Evolutionary conservation across 92 coral and sea anemone species (phyloP), one percentile per base, ranked within the genome.

Genomic region (Palythoa caribaeorum): DNA sequence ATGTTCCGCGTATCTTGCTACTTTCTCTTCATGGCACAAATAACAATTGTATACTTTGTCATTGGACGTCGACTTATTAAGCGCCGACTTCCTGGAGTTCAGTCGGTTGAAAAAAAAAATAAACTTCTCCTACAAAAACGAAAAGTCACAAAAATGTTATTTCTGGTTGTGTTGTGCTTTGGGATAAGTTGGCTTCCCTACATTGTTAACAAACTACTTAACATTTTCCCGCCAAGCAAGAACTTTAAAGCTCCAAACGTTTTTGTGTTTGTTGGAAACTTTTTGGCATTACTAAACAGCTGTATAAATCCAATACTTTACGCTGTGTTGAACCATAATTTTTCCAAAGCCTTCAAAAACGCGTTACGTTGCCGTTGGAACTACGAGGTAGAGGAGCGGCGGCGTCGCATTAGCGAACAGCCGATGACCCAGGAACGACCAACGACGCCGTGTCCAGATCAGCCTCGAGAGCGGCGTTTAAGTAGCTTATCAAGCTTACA

Each of bases 141-240:
- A 37, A 94, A 91, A 76, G 88, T 94, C 21, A 89, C 90, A 62
- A 91, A 92, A 84, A 94, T 94, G 98, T 83, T 94, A 44, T 92
- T 94, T 73, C 88, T 92, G 2, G 98, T 94, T 28, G 98, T 94
- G 11, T 76, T 92, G 47, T 51, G 91, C 21, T 94, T 94, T 87
- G 74, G 94, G 17, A 74, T 94, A n/a, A 86, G 91, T 60, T 94
- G 95, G 98, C 87, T 94, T 38, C 98, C 95, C 0, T 94, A 94
- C 83, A 89, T 94, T 3, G 87, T 89, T 69, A 94, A 94, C 90
- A 94, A 94, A 75, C 90, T 94, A 79, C 52, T 94, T 74, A 92
- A 90, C 80, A 92, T 94, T 40, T 94, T 92, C 52, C 98, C 98
- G 70, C 94, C 98, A 6, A 28, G 71, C 28, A 44, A 51, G 55